These are phyloP conservation scores for Holocentrus rufus DNA, from an alignment of 2,797 vertebrate genomes.

Conservation along the genomic window DNA sequence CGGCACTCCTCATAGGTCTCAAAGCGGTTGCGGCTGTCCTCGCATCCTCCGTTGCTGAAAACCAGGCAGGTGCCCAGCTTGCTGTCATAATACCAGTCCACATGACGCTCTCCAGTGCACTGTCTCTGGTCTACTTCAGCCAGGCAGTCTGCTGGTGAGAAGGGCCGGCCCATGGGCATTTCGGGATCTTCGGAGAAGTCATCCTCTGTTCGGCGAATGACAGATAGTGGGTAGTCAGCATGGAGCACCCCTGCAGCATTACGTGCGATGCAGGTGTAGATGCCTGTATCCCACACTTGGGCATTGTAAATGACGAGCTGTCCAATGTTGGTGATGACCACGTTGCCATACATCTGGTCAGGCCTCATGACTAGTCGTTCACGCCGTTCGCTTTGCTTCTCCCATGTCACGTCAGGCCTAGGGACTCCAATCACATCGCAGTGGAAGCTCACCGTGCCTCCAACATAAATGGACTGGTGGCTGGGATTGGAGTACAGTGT, in stretches of 20 bases:
- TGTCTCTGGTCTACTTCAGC: conserved; percentile 81
- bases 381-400: conserved; percentile 90
- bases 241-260: conserved; percentile 89
- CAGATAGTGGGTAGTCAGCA: conserved; percentile 92
- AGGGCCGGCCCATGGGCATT: conserved; percentile 75
- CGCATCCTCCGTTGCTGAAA: conserved; percentile 88
- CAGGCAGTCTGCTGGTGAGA: conserved; percentile 86
- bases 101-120: conserved; percentile 82
- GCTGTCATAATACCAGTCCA: conserved; percentile 91
- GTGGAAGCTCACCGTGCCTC: conserved; percentile 94
- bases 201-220: conserved; percentile 79
- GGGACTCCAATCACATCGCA: conserved; percentile 91
- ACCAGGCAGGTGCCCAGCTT: conserved; percentile 87
- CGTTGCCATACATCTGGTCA: conserved; percentile 97
- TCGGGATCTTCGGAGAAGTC: conserved; percentile 81
- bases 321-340: conserved; percentile 96
- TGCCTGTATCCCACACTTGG: conserved; percentile 90
- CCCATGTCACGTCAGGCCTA: conserved; percentile 92
- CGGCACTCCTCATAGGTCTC: conserved; percentile 94
- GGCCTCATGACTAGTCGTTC: conserved; percentile 93
- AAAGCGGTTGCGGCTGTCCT: conserved; percentile 86
- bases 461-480: conserved; percentile 88
- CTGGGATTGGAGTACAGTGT: conserved; percentile 91
- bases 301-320: conserved; percentile 97
- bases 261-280: conserved; percentile 93